Evolutionary conservation across 2,888 invertebrate genomes (phyloP).

Genomic region (Muscina levida): DNA sequence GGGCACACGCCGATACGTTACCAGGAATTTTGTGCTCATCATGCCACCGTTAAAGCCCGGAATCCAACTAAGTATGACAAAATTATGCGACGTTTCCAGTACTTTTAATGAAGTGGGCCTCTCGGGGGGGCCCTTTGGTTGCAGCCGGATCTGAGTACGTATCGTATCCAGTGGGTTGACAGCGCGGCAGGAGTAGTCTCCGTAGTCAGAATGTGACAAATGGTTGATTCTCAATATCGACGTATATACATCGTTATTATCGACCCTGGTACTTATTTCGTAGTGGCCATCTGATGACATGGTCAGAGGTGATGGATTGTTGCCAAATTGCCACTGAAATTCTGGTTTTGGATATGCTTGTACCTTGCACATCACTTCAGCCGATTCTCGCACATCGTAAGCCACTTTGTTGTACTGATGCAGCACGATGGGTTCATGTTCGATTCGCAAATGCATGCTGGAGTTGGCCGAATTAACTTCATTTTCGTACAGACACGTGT

Average conservation of each 20-base stretch:
- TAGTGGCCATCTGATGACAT: conserved; percentile 92
- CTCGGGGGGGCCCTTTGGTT: conserved; percentile 93
- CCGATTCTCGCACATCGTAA: conserved; percentile 90
- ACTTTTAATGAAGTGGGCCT: conserved; percentile 87
- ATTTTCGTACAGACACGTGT: conserved; percentile 93
- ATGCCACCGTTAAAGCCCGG: conserved; percentile 95
- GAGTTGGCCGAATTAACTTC: conserved; percentile 93
- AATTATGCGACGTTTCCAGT: conserved; percentile 88
- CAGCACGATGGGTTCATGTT: conserved; percentile 93
- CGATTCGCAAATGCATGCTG: conserved; percentile 93
- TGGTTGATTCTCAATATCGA: conserved; percentile 88
- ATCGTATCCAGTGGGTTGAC: conserved; percentile 91
- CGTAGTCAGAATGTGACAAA: conserved; percentile 90
- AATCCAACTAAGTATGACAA: conserved; percentile 91
- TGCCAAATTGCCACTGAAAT: conserved; percentile 93
- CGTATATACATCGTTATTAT: conserved; percentile 92
- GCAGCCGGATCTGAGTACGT: conserved; percentile 88
- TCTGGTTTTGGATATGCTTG: conserved; percentile 96
- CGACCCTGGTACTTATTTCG: conserved; percentile 88
- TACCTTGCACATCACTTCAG: conserved; percentile 92
- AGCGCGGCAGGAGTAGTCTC: conserved; percentile 94
- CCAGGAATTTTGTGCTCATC: conserved; percentile 90
- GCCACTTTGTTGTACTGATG: conserved; percentile 94
- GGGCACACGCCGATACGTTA: conserved; percentile 87
- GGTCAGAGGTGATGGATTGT: conserved; percentile 86